Evolutionary conservation across 2,797 vertebrate genomes (phyloP).

Genomic region (Balearica regulorum): DNA sequence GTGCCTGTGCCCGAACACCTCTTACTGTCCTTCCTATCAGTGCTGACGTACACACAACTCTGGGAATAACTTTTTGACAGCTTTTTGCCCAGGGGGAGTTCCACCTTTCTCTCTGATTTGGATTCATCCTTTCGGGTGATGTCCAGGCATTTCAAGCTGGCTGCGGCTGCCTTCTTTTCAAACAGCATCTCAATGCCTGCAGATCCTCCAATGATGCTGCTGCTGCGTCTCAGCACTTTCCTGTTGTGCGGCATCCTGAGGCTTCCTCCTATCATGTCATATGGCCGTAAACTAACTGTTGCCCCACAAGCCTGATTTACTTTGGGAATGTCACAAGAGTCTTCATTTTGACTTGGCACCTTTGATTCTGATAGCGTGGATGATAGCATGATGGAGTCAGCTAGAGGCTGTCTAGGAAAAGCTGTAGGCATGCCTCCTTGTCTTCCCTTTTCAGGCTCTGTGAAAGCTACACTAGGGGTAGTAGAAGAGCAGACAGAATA

Average conservation of each 20-base stretch:
- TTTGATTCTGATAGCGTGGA: conserved; percentile 89
- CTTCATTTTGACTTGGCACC: conserved; percentile 85
- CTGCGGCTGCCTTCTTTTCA: conserved; percentile 81
- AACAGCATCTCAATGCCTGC: conserved; percentile 81
- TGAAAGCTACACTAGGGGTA: conserved; percentile 99
- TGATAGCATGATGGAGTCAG: conserved; percentile 86
- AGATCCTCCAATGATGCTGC: conserved; percentile 79
- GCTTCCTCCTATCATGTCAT: conserved; percentile 80
- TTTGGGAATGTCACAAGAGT: conserved; percentile 82
- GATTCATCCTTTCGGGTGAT: conserved; percentile 66
- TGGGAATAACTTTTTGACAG: conserved; percentile 88
- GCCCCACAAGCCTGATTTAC: conserved; percentile 80
- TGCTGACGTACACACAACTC: conserved; percentile 76
- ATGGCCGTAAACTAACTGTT: conserved; percentile 77
- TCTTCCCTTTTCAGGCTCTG: conserved; percentile 90
- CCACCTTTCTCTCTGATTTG: conserved; percentile 73
- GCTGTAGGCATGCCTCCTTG: conserved; percentile 87
- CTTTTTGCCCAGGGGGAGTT: conserved; percentile 79
- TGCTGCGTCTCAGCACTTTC: conserved; percentile 82
- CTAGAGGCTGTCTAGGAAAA: conserved; percentile 86
- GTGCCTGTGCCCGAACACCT: conserved; percentile 67
- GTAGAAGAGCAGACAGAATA: conserved; percentile 88
- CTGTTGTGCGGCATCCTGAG: conserved; percentile 81
- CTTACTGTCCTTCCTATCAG: conserved; percentile 70
- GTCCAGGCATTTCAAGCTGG: conserved; percentile 74